Percentiles rank a stretch among this genome's conserved stretches.
phyloP scores from a whole-genome alignment of 2,113 vertebrate genomes.

The Dryoscopus gambensis region DNA sequence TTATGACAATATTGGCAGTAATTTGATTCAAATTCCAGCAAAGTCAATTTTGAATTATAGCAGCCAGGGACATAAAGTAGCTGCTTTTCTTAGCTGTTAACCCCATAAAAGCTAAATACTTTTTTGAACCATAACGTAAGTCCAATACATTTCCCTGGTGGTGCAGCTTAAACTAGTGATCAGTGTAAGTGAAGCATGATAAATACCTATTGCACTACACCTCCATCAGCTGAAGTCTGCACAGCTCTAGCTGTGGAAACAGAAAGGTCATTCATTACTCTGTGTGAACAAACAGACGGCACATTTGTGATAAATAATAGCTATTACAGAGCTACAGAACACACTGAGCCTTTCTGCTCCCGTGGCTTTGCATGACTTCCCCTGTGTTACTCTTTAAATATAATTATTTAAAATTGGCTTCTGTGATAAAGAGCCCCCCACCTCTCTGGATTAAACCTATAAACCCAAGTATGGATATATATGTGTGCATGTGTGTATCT shows the following conservation, averaged over 20 bases:
- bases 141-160: slow-evolving; percentile 34
- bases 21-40: slow-evolving; percentile 31
- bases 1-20: slow-evolving; percentile 30
- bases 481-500: fast-evolving
- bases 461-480: background rate
- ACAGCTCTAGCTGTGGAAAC: slow-evolving; percentile 69
- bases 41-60: slow-evolving; percentile 21
- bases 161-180: slow-evolving; percentile 33
- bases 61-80: background rate
- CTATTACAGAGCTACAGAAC: slow-evolving; percentile 70
- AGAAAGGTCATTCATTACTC: slow-evolving; percentile 83
- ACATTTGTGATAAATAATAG: slow-evolving; percentile 79
- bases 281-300: slow-evolving; percentile 70
- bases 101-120: slow-evolving; percentile 8
- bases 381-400: background rate
- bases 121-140: background rate
- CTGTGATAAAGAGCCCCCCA: background rate
- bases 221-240: slow-evolving; percentile 39
- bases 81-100: slow-evolving; percentile 38
- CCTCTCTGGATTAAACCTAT: background rate
- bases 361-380: slow-evolving; percentile 37
- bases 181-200: slow-evolving; percentile 78
- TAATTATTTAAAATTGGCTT: slow-evolving; percentile 35
- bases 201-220: slow-evolving; percentile 63
- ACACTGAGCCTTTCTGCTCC: slow-evolving; percentile 64